phyloP scores from a whole-genome alignment of 2,888 invertebrate genomes.

The Ectemnius cavifrons region DNA sequence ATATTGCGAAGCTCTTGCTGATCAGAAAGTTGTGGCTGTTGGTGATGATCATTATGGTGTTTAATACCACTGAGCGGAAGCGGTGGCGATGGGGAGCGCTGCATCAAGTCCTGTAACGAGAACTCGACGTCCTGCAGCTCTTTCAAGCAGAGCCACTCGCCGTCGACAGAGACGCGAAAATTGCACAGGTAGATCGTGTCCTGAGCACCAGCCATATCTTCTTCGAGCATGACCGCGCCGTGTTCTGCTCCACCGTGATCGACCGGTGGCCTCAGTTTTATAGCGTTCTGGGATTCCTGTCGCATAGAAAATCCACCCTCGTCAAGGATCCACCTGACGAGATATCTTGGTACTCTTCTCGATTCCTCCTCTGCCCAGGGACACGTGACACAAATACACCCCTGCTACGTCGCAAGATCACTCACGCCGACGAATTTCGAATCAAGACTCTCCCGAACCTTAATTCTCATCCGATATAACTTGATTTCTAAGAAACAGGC shows the following conservation, averaged over 20 bases:
- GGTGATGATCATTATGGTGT: conserved; percentile 60
- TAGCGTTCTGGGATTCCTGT: conserved; percentile 71
- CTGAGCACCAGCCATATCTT: conserved; percentile 91
- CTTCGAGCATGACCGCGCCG: conserved; percentile 78
- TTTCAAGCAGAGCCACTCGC: conserved; percentile 97
- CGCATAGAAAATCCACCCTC: conserved; percentile 69
- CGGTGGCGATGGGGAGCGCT: conserved; percentile 82
- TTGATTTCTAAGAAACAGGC: not conserved
- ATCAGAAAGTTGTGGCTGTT: conserved; percentile 64
- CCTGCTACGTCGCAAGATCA: not conserved
- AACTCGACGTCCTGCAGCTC: conserved; percentile 94
- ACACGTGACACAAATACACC: no score
- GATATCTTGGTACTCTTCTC: not conserved
- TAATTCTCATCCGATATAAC: not conserved
- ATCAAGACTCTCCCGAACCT: not conserved
- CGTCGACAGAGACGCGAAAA: conserved; percentile 97
- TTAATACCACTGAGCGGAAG: conserved; percentile 80
- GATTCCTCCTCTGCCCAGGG: no score
- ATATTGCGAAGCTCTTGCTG: conserved; percentile 74
- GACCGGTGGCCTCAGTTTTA: conserved; percentile 71
- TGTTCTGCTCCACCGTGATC: conserved; percentile 67
- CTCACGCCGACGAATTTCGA: not conserved
- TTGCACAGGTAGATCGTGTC: conserved; percentile 98
- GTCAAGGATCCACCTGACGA: not conserved
- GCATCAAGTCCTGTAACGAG: conserved; percentile 85